Percentiles rank a stretch among this genome's conserved stretches.
Conservation (phyloP, 2,113 vertebrate genomes). For the Balaeniceps rex region DNA sequence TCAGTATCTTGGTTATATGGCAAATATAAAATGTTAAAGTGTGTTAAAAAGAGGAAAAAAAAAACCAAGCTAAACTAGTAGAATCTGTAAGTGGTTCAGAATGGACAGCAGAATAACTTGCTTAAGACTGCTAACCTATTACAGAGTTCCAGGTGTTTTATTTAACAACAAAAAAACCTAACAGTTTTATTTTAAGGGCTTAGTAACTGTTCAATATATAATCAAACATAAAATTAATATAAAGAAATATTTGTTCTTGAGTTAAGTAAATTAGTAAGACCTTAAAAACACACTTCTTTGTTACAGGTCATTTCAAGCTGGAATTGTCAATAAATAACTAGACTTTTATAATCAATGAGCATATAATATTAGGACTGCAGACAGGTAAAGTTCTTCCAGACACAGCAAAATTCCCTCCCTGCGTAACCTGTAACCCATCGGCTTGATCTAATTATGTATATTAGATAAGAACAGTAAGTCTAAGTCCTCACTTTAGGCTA, state of each 20-base stretch:
- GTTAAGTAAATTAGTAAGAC: background rate
- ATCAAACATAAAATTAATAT: background rate
- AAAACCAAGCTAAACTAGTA: background rate
- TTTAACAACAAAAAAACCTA: background rate
- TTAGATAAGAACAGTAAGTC: background rate
- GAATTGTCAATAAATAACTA: background rate
- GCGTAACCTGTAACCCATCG: background rate
- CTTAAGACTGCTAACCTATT: background rate
- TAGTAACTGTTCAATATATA: background rate
- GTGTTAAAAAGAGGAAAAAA: background rate
- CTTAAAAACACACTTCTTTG: background rate
- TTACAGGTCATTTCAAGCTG: background rate
- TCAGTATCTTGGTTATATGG: background rate
- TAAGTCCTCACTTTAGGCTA: background rate
- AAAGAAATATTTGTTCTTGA: background rate
- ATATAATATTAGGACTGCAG: background rate
- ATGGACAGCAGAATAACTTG: background rate
- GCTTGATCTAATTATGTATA: background rate
- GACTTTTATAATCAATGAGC: background rate
- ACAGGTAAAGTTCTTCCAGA: background rate
- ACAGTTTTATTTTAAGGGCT: background rate
- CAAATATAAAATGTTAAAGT: background rate
- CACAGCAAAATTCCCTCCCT: background rate
- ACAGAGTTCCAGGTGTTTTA: background rate
- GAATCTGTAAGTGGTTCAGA: background rate